Base-by-base conservation (phyloP, 1,140 invertebrate species). In the Macrotrachela quadricornifera region DNA sequence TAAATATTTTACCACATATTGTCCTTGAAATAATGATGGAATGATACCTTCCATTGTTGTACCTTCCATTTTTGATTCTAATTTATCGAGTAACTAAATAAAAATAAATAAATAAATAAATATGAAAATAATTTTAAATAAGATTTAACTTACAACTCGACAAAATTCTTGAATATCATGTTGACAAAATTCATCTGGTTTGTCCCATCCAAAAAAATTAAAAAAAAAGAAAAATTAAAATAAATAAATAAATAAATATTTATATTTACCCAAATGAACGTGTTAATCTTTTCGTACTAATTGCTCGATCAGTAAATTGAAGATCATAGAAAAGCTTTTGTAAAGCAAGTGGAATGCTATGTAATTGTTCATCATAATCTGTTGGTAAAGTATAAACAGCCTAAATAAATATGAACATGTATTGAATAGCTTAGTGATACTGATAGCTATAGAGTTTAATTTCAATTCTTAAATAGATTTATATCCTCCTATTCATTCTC, bases 371-470 rank as follows among this genome's bases (percentile, higher is more conserved):
- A 69, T 97, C 92, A 59, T 85, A 90, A 69, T 97, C 91, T 46
- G 91, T 97, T 47, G 92, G 94, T 84, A 99, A 96, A 73, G 91
- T 83, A 64, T 97, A 99, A 16, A 97, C 91, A 60, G 90, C 90
- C 76, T 30, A 30, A n/a, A n/a, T n/a, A n/a, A n/a, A n/a, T n/a
- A n/a, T n/a, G n/a, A n/a, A n/a, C n/a, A n/a, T n/a, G n/a, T n/a
- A n/a, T n/a, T n/a, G n/a, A n/a, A n/a, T n/a, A n/a, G n/a, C n/a
- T n/a, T n/a, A n/a, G n/a, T n/a, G n/a, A n/a, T n/a, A n/a, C n/a
- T n/a, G n/a, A n/a, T n/a, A n/a, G n/a, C n/a, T n/a, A n/a, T n/a
- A n/a, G n/a, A n/a, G n/a, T n/a, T n/a, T n/a, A n/a, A n/a, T n/a
- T n/a, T n/a, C n/a, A n/a, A n/a, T n/a, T n/a, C n/a, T n/a, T n/a